Base-by-base conservation (phyloP, 1,140 invertebrate species). In the Heliconius himera region DNA sequence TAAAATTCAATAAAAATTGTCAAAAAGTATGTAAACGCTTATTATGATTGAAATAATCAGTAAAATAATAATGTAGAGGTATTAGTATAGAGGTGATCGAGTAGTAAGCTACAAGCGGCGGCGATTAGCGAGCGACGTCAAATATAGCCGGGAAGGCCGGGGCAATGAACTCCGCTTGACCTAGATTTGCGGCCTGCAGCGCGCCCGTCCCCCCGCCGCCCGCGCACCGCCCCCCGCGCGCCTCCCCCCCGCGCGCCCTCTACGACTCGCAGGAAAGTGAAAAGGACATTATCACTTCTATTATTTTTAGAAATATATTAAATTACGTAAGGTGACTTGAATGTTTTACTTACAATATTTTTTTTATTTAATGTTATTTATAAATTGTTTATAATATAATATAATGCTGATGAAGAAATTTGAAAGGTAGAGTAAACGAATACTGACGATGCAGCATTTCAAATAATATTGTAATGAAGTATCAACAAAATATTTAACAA, bases 61-160 rank as follows among this genome's bases (percentile, higher is more conserved):
- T 60, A 60, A 22, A 60, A 60, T 9, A 66, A 66, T 16, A 66
- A 66, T 0, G n/a, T 26, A 0, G 8, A 70, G 22, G 20, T 66
- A 49, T 79, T 70, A 73, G 74, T 66, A 60, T 76, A 73, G 66
- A 73, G 75, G 54, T 46, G 70, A 70, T 70, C 51, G 70, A 56
- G 73, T 54, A 74, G 77, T 81, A 79, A 73, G 49, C 73, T 81
- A 77, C 75, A 77, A 54, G 73, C 76, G 70, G 87, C 81, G 86
- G 88, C 88, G 88, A 91, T 91, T 93, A 91, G 88, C 88, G 90
- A 90, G 87, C 89, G 90, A 89, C 88, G 90, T 91, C 90, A 88
- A 93, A 94, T 94, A 94, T 95, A 94, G 91, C 87, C 86, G 92
- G 93, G 94, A 95, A 94, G 94, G 93, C 94, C 94, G 93, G 94